Evolutionary conservation across 1,140 invertebrate genomes (phyloP).

Genomic region (Calliopsis andreniformis): DNA sequence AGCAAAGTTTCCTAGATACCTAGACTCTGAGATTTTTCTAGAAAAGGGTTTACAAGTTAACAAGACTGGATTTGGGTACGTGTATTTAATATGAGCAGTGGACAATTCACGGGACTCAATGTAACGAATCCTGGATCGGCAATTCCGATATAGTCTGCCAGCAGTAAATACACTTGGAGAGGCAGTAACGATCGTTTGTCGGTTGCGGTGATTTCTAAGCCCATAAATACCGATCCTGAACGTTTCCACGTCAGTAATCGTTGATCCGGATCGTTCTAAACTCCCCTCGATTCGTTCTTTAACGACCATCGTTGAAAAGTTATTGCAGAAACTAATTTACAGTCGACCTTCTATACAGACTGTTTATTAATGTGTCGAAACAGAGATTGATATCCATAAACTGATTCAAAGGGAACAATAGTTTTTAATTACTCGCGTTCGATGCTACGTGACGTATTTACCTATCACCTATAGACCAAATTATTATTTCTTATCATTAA

Average conservation of each 20-base stretch:
- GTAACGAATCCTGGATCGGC: neutral
- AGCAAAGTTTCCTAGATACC: no score
- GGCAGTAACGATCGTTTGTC: constrained; percentile 63
- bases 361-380: neutral
- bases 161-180: constrained; percentile 60
- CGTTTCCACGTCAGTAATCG: constrained; percentile 46
- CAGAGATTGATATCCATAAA: neutral
- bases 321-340: constrained; percentile 41
- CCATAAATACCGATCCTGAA: constrained; percentile 57
- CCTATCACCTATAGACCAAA: neutral
- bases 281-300: constrained; percentile 39
- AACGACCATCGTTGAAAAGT: constrained; percentile 38
- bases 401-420: neutral
- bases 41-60: no score
- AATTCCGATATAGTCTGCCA: neutral
- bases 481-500: neutral
- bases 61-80: no score
- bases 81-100: neutral
- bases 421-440: neutral
- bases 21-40: no score
- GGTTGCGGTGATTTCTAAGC: constrained; percentile 56
- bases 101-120: neutral
- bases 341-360: neutral
- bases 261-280: constrained; percentile 47
- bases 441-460: neutral